Evolutionary conservation across 2,113 vertebrate genomes (phyloP).

Genomic region (Rhynchomys soricoides): DNA sequence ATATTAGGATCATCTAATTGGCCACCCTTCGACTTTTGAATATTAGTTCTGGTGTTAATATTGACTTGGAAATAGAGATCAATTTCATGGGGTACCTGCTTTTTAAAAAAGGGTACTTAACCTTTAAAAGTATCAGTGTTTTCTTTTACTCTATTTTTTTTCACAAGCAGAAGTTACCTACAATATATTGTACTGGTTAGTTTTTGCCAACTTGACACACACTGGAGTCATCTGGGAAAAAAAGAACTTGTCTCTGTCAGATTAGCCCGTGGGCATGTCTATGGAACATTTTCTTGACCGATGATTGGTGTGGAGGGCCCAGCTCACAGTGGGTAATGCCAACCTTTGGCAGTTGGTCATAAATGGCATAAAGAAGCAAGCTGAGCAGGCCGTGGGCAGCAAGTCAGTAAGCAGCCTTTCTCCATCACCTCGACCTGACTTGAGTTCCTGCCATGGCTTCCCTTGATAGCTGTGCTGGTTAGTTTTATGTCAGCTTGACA

Average conservation of each 20-base stretch:
- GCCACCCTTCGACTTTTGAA: neutral
- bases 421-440: neutral
- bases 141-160: conserved; percentile 50
- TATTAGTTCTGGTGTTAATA: conserved; percentile 41
- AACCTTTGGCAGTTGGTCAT: neutral
- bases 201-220: neutral
- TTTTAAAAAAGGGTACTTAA: neutral
- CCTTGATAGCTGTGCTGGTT: neutral
- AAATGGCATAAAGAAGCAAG: neutral
- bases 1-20: neutral
- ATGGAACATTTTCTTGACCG: neutral
- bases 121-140: conserved; percentile 19
- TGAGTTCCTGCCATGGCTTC: neutral
- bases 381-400: neutral
- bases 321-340: neutral
- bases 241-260: neutral
- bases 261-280: neutral
- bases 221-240: neutral
- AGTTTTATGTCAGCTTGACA: neutral
- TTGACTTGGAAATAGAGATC: neutral
- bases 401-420: neutral
- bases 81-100: conserved; percentile 13
- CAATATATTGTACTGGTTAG: neutral
- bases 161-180: neutral
- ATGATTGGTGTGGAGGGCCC: neutral